phyloP scores from a whole-genome alignment of 2,113 vertebrate genomes.

The Carollia perspicillata region DNA sequence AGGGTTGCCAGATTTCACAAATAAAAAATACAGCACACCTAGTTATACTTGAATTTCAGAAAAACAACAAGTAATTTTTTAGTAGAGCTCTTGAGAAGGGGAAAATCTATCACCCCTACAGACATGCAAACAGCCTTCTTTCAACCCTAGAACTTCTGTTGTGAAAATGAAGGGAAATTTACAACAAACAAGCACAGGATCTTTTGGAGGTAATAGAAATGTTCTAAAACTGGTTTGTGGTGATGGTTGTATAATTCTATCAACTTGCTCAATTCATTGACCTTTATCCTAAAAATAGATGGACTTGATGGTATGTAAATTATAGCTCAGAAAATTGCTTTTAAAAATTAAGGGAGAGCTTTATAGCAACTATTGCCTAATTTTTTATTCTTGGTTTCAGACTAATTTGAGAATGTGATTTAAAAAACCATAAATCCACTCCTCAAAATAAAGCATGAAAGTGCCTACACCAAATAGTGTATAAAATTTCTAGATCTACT shows the following conservation, averaged over 20 bases:
- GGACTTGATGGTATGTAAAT: not conserved
- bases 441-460: not conserved
- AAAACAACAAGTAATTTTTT: not conserved
- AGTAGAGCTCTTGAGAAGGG: not conserved
- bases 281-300: not conserved
- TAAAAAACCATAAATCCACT: not conserved
- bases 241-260: not conserved
- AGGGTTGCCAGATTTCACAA: not conserved
- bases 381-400: not conserved
- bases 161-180: not conserved
- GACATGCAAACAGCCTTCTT: not conserved
- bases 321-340: not conserved
- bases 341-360: not conserved
- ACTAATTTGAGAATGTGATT: not conserved
- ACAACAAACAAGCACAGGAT: not conserved
- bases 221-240: conserved; percentile 9
- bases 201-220: not conserved
- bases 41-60: conserved; percentile 38
- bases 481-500: not conserved
- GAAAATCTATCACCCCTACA: not conserved
- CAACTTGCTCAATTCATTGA: not conserved
- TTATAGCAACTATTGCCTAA: not conserved
- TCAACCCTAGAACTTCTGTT: not conserved
- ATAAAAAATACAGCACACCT: not conserved
- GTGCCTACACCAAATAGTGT: not conserved